Conservation (phyloP, 2,113 vertebrate genomes). For the Todiramphus saurophagus region DNA sequence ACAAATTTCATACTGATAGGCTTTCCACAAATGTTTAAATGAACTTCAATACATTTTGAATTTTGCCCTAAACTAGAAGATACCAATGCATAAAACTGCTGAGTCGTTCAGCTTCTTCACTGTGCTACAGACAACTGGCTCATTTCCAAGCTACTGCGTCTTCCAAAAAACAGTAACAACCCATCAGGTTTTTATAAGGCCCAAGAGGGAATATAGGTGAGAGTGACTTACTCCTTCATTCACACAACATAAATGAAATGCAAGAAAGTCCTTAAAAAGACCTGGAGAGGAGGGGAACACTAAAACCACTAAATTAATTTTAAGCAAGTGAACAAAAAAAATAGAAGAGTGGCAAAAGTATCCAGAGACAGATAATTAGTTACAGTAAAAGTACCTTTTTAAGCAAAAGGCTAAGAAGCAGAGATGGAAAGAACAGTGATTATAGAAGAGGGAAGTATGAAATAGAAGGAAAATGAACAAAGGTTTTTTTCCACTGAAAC, state of each 20-base stretch:
- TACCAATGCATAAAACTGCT: background rate
- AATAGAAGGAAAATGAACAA: background rate
- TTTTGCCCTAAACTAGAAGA: background rate
- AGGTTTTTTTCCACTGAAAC: background rate
- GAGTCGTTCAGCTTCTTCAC: background rate
- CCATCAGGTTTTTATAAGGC: background rate
- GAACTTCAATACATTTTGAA: background rate
- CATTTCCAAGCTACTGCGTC: background rate
- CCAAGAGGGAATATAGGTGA: background rate
- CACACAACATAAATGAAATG: background rate
- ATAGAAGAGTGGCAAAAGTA: background rate
- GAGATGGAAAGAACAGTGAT: background rate
- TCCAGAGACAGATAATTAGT: background rate
- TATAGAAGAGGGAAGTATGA: background rate
- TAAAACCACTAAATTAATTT: background rate
- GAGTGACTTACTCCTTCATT: background rate
- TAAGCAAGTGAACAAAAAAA: background rate
- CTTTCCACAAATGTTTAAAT: background rate
- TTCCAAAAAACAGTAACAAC: background rate
- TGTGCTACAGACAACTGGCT: background rate
- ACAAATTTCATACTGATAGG: background rate
- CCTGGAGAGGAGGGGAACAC: rapidly evolving
- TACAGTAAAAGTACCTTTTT: background rate
- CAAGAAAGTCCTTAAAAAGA: background rate
- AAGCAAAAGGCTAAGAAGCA: background rate